Evolutionary conservation across 2,113 vertebrate species (phyloP).

Genomic region (Bostrychus sinensis): DNA sequence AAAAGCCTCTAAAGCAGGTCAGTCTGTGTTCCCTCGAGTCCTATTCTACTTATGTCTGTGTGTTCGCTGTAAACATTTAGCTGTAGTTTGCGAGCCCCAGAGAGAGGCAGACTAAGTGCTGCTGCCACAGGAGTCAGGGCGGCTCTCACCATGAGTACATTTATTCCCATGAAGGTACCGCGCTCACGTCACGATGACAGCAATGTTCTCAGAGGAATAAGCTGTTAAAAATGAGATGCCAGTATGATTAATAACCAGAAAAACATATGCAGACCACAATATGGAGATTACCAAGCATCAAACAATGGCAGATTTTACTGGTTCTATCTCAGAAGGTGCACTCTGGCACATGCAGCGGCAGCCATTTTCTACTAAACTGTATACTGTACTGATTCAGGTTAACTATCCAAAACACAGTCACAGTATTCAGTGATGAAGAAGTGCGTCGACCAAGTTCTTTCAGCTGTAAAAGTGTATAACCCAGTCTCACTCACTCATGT

Average conservation of each 20-base stretch:
- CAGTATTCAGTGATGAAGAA: no score
- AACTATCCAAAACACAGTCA: no score
- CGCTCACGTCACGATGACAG: constrained; percentile 32
- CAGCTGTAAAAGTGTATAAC: no score
- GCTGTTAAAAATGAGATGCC: constrained; percentile 56
- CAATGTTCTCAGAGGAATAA: constrained; percentile 42
- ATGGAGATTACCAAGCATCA: constrained; percentile 29
- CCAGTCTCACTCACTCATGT: no score
- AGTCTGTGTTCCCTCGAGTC: neutral
- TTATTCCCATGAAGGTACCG: constrained; percentile 39
- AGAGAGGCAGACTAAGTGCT: constrained; percentile 15
- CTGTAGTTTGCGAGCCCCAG: constrained; percentile 32
- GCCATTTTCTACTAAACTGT: constrained; percentile 24
- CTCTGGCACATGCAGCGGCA: constrained; percentile 2
- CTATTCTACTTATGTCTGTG: constrained; percentile 16
- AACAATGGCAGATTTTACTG: constrained; percentile 36
- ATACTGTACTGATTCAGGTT: no score
- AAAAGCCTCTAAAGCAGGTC: constrained; percentile 17
- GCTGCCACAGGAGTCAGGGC: constrained; percentile 42
- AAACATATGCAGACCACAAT: constrained; percentile 42
- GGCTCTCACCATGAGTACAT: constrained; percentile 49
- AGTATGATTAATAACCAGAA: constrained; percentile 66
- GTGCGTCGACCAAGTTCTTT: no score
- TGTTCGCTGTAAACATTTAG: constrained; percentile 45
- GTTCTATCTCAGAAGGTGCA: constrained; percentile 39